Evolutionary conservation across 2,113 vertebrate species (phyloP), one percentile per base, ranked within the genome.

Genomic region (Nibea coibor): DNA sequence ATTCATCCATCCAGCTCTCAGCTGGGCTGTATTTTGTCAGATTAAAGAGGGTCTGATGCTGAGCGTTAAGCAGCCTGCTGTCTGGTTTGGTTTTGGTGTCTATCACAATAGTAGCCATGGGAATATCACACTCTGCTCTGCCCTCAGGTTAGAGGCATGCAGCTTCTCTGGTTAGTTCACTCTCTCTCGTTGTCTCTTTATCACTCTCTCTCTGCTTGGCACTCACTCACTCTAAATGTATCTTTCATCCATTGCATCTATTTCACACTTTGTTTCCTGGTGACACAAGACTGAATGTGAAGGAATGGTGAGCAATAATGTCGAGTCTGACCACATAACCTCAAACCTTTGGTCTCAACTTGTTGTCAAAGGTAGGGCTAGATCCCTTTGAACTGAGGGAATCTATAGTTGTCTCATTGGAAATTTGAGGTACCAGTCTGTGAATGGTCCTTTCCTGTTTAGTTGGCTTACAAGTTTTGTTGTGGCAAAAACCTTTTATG

Each of bases 61-160:
- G 78, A 56, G 83, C 64, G 75, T 80, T 87, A 74, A 83, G 79
- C 78, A 87, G 84, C 79, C 75, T 42, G 72, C 85, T 88, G 87
- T 85, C 87, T 84, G 59, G 24, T 84, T 79, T 75, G 72, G 58
- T 86, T 89, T 79, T 0, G 28, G 70, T 69, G 74, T 85, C 62
- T 71, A 76, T 87, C 83, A 85, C 82, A 83, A 54, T 20, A 56
- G 70, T 53, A 72, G 62, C 84, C 64, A 51, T 83, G 81, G 78
- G 81, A 86, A 76, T 84, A 75, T 71, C 53, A 43, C 63, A 72
- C 76, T 73, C 72, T 65, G 65, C 77, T 85, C 65, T 80, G 78
- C 64, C 81, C 78, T 72, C 26, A n/a, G 89, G 85, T 84, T 84
- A 78, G 24, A 64, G 50, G 57, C 79, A 64, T 43, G 59, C 69